Evolutionary conservation across 2,113 vertebrate genomes (phyloP), one percentile per base, ranked within the genome.

Genomic region (Oreochromis tanganicae): DNA sequence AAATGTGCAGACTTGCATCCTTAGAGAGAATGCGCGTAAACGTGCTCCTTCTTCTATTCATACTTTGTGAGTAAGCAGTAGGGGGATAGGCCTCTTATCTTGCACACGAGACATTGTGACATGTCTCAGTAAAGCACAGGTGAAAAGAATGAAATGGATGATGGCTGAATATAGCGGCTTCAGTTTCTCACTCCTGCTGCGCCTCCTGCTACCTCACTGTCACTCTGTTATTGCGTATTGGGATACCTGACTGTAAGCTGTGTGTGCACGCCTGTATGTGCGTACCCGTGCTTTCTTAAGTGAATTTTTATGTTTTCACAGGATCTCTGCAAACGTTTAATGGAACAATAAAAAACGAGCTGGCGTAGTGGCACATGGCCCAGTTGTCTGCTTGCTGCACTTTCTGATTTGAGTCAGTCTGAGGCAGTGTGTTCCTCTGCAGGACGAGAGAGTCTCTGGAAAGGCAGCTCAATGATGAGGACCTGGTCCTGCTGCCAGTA

Each of bases 261-360:
- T 38, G 59, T 63, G 9, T n/a, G 32, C 59, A 63, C 9, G 3
- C 29, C 57, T 61, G 57, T 19, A 34, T 61, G 66, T 16, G 36
- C 4, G 1, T 24, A 71, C 7, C n/a, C 1, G 5, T 14, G 36
- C 63, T 71, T 38, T 13, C 0, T 12, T 38, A 66, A 66, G 38
- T 38, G 17, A 66, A 66, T 38, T 66, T 7, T 48, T 50, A 7
- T 2, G 16, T 50, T 52, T 52, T 46, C 4, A 52, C 7, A 19
- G 17, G 50, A 8, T 19, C 19, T 17, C 48, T 50, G 48, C 48
- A 17, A 17, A 7, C 3, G 16, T 52, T 19, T 52, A 52, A 19
- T 19, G 17, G 48, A 54, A 54, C 8, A 54, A 54, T 54, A 54
- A 54, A 54, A 9, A 46, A 13, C n/a, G 3, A 54, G 19, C 50